A percentile compares a stretch with the other conserved stretches of the same genome.
Conservation (phyloP, 2,113 vertebrate genomes). For the Anser cygnoides region DNA sequence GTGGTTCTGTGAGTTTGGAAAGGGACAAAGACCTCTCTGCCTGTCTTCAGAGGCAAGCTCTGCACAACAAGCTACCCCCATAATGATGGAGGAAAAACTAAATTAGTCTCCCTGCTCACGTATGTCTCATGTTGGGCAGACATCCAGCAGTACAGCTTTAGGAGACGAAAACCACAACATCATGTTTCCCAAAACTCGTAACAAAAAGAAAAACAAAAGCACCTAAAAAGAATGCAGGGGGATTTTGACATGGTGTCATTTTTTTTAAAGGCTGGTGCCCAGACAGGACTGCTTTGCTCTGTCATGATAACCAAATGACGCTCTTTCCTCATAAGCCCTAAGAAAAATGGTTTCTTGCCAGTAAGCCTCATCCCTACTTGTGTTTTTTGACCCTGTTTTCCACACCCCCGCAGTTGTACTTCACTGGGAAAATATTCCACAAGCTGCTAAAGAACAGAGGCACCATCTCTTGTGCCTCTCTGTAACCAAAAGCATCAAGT, state of each 20-base stretch:
- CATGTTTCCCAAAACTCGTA: conserved; percentile 6
- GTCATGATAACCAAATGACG: not conserved
- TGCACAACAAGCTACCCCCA: not conserved
- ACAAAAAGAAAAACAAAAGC: not conserved
- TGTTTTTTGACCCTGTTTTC: not conserved
- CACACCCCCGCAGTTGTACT: not conserved
- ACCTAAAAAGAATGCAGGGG: not conserved
- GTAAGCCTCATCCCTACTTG: not conserved
- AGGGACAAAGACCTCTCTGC: not conserved
- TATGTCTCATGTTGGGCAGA: not conserved
- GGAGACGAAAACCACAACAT: not conserved
- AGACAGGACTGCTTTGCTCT: not conserved
- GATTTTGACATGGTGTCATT: not conserved
- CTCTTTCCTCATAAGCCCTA: not conserved
- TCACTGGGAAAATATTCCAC: not conserved
- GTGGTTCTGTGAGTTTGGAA: not conserved
- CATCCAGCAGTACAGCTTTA: not conserved
- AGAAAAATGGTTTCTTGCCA: not conserved
- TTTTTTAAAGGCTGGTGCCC: not conserved
- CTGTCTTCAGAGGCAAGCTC: not conserved
- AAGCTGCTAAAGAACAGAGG: not conserved
- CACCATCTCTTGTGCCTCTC: too few relatives aligned
- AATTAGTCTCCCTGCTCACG: not conserved
- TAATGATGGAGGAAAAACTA: not conserved
- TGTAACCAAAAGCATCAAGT: not conserved